Percentiles rank a stretch among this genome's conserved stretches.
These are phyloP conservation scores for Oryzaephilus surinamensis DNA, from an alignment of 1,140 invertebrate genomes.

Conservation along the genomic window DNA sequence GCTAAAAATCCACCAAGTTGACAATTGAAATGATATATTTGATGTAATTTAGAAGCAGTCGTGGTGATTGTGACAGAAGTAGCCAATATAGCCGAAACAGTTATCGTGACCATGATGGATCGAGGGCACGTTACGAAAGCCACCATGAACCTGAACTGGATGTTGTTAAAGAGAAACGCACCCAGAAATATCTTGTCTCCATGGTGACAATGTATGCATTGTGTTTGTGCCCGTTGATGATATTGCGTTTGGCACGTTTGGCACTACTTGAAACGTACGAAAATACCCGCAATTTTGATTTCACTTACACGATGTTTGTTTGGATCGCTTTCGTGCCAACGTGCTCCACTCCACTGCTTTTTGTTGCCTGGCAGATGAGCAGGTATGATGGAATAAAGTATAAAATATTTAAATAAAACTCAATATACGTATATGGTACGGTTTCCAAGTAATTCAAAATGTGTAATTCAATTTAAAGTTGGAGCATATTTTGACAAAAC, in stretches of 20 bases:
- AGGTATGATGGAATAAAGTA: too few species aligned
- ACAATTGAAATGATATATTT: too few species aligned
- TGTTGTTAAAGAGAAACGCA: constrained; percentile 50
- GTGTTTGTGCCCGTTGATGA: constrained; percentile 56
- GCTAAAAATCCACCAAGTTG: too few species aligned
- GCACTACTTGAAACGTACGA: constrained; percentile 58
- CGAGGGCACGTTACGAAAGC: constrained; percentile 30
- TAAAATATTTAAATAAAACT: too few species aligned
- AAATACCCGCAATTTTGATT: constrained; percentile 56
- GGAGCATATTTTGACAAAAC: too few species aligned
- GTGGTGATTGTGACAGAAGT: constrained; percentile 18
- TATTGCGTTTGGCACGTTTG: constrained; percentile 52
- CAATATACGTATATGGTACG: too few species aligned
- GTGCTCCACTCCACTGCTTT: constrained; percentile 52
- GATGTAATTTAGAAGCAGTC: constrained; percentile 14
- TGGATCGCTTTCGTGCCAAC: constrained; percentile 62
- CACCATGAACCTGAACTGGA: constrained; percentile 52
- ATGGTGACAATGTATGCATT: constrained; percentile 56
- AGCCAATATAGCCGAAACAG: constrained; percentile 27
- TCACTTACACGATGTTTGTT: constrained; percentile 56
- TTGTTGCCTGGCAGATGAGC: constrained; percentile 53
- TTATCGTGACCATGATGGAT: constrained; percentile 18
- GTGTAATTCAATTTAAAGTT: too few species aligned
- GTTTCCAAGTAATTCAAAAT: too few species aligned
- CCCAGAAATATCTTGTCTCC: constrained; percentile 53